Evolutionary conservation across 1,140 invertebrate genomes (phyloP), one percentile per base, ranked within the genome.

Genomic region (Sitophilus oryzae): DNA sequence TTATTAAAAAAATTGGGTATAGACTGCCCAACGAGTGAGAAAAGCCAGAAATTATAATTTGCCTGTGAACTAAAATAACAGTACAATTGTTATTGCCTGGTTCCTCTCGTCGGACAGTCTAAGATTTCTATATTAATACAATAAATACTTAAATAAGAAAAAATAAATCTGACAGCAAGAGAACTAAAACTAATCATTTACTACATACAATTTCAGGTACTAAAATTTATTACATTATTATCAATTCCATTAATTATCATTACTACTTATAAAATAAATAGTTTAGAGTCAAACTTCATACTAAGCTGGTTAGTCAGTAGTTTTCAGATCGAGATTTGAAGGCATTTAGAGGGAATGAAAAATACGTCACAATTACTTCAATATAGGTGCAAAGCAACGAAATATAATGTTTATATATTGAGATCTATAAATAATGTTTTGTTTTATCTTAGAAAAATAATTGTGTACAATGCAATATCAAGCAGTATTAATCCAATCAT

Each of bases 361-460:
- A 30, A 30, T 11, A 11, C 11, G 5, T 30, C 25, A 5, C 11
- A 6, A 11, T 30, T 25, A 9, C 19, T 20, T 8, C 22, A 15
- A 47, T 22, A 49, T 14, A 37, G 47, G 47, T 49, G 47, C 47
- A 49, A 49, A 35, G 42, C 42, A 44, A 44, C 42, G 42, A 25
- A 23, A 3, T 44, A 44, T 21, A n/a, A n/a, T n/a, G n/a, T 52
- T 53, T 25, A 30, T 25, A 37, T 18, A 30, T 15, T 53, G 51
- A 53, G 51, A 53, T 53, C 51, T 53, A 53, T 45, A 18, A 52
- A 45, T 16, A 16, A 15, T 30, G 16, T 41, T 38, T 35, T 15
- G 21, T 5, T 15, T 16, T 9, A 22, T 11, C 10, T 20, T 22
- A 47, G 1, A 3, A 25, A 6, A 40, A 6, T 11, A 50, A 2